Base-by-base conservation (phyloP, 1,140 invertebrate species). In the Drosophila kikkawai region DNA sequence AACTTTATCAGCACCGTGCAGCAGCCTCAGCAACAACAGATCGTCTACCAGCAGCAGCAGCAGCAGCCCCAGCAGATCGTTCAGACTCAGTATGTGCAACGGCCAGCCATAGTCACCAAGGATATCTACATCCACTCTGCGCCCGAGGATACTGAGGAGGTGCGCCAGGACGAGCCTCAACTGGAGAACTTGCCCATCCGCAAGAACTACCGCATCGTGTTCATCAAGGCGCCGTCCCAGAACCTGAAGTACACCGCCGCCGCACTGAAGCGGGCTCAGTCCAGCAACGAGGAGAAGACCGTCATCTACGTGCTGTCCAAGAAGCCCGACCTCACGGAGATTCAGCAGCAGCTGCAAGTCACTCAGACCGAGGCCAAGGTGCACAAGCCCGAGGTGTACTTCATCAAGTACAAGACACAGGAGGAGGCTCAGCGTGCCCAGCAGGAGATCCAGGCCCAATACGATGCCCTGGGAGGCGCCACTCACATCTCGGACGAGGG, bases 151-250 rank as follows among this genome's bases (percentile, higher is more conserved):
- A 75, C 71, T 17, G 92, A 93, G 57, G 92, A 92, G 58, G 50
- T 82, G 29, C 42, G 44, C 3, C 74, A 75, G 36, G 44, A 69
- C n/a, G 75, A 73, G 7, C 74, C 77, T 0, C 84, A 79, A 9
- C 39, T 82, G 34, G 91, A 92, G 13, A 87, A 45, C 36, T 47
- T 76, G 15, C 94, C 95, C 9, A 93, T 96, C 68, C 96, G 96
- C 93, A 97, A 97, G 81, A 96, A 97, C 93, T 97, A 97, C 94
- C 96, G 97, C 92, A 97, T 97, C 84, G 97, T 97, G 84, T 97
- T 97, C 95, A 97, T 97, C 92, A 97, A 97, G 94, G 96, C 96
- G 19, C 96, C 96, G 36, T 94, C 95, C 50, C 94, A 95, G 44
- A 95, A 95, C 81, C 95, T 96, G 37, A 95, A 94, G 74, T 95